Evolutionary conservation across 37 sponge, comb jelly and placozoan species (phyloP).

Genomic region (Spongilla lacustris): DNA sequence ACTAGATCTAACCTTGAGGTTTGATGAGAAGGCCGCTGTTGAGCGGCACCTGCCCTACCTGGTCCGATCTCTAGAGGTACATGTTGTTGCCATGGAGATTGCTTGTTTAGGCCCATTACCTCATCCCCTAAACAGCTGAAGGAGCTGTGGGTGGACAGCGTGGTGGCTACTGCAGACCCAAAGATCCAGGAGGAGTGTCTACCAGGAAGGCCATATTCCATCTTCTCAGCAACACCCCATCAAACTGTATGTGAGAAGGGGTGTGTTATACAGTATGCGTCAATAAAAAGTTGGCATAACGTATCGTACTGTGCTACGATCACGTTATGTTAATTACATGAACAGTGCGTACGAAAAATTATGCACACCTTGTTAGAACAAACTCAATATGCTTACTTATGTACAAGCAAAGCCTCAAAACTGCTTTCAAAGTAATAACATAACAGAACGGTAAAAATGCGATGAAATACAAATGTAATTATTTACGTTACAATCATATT

Average conservation of each 20-base stretch:
- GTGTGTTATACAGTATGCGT: neutral
- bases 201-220: slow-evolving; percentile 82
- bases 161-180: slow-evolving; percentile 48
- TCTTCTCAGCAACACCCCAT: slow-evolving; percentile 54
- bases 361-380: too few species aligned
- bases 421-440: too few species aligned
- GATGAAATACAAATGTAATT: too few species aligned
- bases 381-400: too few species aligned
- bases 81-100: neutral
- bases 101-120: neutral
- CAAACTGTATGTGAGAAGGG: slow-evolving; percentile 1
- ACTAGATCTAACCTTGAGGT: slow-evolving; percentile 67
- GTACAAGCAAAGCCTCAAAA: too few species aligned
- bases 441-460: too few species aligned
- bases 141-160: slow-evolving; percentile 80
- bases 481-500: too few species aligned
- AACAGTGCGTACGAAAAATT: too few species aligned
- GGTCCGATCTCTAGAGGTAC: slow-evolving; percentile 85
- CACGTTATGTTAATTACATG: too few species aligned
- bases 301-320: too few species aligned
- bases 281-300: too few species aligned
- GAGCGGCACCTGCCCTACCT: slow-evolving; percentile 77
- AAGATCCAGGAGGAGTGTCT: slow-evolving; percentile 71
- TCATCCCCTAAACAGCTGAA: slow-evolving; percentile 38
- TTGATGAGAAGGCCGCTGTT: slow-evolving; percentile 78